A percentile compares a stretch with the other conserved stretches of the same genome.
These are phyloP conservation scores for Alca torda DNA, from an alignment of 2,797 vertebrate species.

Conservation along the genomic window DNA sequence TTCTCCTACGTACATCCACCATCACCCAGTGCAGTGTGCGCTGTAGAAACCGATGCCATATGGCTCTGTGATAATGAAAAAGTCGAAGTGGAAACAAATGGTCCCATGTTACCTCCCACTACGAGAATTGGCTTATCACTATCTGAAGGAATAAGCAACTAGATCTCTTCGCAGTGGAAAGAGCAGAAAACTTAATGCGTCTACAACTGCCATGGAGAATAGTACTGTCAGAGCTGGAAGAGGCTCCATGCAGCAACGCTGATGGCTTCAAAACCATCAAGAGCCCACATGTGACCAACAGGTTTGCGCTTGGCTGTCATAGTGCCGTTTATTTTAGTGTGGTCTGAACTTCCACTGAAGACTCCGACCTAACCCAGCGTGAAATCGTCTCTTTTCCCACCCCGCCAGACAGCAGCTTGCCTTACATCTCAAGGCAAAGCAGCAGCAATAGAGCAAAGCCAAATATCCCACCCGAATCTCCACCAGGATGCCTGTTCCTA, in stretches of 20 bases:
- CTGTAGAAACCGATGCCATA: neutral
- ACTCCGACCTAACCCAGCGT: neutral
- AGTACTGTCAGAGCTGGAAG: neutral
- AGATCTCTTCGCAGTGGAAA: neutral
- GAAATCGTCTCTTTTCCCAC: neutral
- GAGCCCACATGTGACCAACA: neutral
- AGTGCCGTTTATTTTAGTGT: neutral
- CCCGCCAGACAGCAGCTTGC: neutral
- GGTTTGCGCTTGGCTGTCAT: neutral
- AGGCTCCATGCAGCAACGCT: neutral
- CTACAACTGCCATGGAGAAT: neutral
- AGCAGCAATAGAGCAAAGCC: neutral
- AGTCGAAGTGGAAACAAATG: neutral
- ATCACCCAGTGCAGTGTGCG: neutral
- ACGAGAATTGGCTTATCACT: neutral
- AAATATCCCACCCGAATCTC: neutral
- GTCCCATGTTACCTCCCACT: neutral
- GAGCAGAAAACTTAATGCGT: neutral
- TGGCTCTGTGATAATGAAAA: neutral
- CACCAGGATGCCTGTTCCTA: neutral
- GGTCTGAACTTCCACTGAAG: neutral
- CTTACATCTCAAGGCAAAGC: neutral
- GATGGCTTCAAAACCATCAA: neutral
- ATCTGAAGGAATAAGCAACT: neutral
- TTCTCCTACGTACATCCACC: neutral